phyloP scores from a whole-genome alignment of 2,888 invertebrate genomes.

The Cerceris rybyensis region DNA sequence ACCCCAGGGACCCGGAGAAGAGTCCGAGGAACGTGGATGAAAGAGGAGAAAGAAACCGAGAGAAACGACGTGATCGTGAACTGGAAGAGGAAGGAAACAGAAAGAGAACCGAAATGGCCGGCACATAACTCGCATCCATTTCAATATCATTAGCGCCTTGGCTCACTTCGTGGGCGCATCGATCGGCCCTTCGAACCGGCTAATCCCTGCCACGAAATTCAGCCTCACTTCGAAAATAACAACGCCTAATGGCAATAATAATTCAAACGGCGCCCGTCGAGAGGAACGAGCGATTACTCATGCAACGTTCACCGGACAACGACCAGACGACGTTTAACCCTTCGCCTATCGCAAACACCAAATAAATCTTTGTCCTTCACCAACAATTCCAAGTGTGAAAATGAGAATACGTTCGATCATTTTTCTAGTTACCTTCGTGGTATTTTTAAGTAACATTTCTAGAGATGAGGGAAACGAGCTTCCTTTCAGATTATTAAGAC shows the following conservation, averaged over 20 bases:
- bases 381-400: not conserved
- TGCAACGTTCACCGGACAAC: conserved; percentile 2
- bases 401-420: not conserved
- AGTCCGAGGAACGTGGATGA: conserved; percentile 28
- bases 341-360: not conserved
- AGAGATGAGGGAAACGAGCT: not conserved
- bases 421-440: not conserved
- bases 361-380: too few relatives aligned
- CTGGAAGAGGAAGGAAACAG: conserved; percentile 19
- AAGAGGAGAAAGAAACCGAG: conserved; percentile 8
- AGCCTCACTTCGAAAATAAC: conserved; percentile 43
- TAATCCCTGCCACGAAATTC: conserved; percentile 38
- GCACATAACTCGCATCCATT: conserved; percentile 78
- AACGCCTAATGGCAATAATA: conserved; percentile 54
- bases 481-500: too few relatives aligned
- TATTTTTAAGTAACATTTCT: not conserved
- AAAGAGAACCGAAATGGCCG: conserved; percentile 71
- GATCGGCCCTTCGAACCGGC: conserved; percentile 33
- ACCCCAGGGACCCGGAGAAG: conserved; percentile 66
- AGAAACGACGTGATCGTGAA: conserved; percentile 6
- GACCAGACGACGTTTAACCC: conserved; percentile 1
- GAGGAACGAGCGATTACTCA: conserved; percentile 18
- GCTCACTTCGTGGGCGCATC: conserved; percentile 36
- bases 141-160: conserved; percentile 77
- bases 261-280: conserved; percentile 52